Base-by-base conservation (phyloP, 1,140 invertebrate species). In the Gryon sp. region DNA sequence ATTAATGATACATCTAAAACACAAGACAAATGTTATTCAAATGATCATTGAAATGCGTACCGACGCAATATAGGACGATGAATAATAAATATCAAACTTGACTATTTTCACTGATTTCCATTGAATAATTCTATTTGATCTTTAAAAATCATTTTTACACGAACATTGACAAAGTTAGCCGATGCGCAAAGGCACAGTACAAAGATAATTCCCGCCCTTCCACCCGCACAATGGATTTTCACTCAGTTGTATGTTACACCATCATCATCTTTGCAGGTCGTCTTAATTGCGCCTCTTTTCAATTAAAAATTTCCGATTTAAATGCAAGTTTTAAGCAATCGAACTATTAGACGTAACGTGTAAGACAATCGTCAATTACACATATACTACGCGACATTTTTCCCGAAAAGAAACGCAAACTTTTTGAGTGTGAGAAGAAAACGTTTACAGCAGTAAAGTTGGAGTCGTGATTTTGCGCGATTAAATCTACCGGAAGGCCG, bases 401-500 rank as follows among this genome's bases (percentile, higher is more conserved):
- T 40, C 7, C n/a, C 65, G 6, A 43, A 55, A 41, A 22, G 48
- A 24, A 19, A 5, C 22, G 24, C 18, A n/a, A n/a, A n/a, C 45
- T 12, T 38, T 45, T 16, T 22, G 40, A 62, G 36, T 53, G 62
- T 68, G 28, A 26, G 30, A 60, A 50, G n/a, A 78, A 76, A 78
- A 74, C 70, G 72, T 78, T 76, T 75, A 77, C 65, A 66, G 65
- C 50, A 19, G 30, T 60, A 57, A 69, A 81, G 79, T 79, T 72
- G 57, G 65, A 38, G 24, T 34, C 69, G 66, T 77, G 79, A 81
- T 79, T 79, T 75, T n/a, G 60, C 65, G 74, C 40, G 50, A 70
- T 62, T 77, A 77, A 81, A 81, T 81, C 66, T 77, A 68, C 55
- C 63, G 72, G 72, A 68, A 75, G n/a, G 75, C 65, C 76, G 76